Conservation (phyloP, 2,888 invertebrate genomes). For the Aplocera efformata region DNA sequence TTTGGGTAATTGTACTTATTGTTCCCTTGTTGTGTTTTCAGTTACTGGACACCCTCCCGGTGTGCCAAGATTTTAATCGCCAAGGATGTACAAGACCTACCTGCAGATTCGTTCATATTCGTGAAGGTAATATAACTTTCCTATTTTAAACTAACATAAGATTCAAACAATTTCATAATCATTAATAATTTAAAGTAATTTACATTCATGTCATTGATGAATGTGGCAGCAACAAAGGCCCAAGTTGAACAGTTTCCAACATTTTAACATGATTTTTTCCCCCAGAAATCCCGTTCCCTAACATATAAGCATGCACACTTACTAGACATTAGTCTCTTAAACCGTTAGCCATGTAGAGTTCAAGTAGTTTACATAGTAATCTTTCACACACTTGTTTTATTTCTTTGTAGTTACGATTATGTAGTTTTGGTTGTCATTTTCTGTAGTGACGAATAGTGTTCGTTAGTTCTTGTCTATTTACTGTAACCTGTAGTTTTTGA, state of each 20-base stretch:
- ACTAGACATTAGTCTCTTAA: conserved; percentile 17
- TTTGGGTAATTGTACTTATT: conserved; percentile 52
- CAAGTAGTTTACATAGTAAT: conserved; percentile 14
- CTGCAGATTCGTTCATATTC: conserved; percentile 99
- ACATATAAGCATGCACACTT: conserved; percentile 21
- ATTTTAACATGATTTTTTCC: conserved; percentile 20
- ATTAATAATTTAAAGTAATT: background rate
- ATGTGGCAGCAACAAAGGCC: background rate
- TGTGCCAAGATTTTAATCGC: conserved; percentile 99
- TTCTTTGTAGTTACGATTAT: conserved; percentile 8
- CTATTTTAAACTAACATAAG: conserved; percentile 4
- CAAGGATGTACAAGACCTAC: conserved; percentile 97
- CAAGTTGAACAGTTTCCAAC: conserved; percentile 10
- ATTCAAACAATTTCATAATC: conserved; percentile 1
- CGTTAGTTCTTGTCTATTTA: conserved; percentile 13
- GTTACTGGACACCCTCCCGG: conserved; percentile 99
- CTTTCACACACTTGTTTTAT: conserved; percentile 12
- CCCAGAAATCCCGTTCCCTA: conserved; percentile 15
- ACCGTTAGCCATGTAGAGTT: conserved; percentile 9
- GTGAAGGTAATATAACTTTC: conserved; percentile 87
- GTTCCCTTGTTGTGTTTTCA: conserved; percentile 81
- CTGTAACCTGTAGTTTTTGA: conserved; percentile 13
- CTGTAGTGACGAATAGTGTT: conserved; percentile 13
- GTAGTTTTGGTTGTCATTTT: conserved; percentile 19
- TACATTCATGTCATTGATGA: conserved; percentile 1